Percentiles rank a stretch among this genome's conserved stretches.
Conservation (phyloP, 2,797 vertebrate genomes). For the Rhynchotus rufescens region DNA sequence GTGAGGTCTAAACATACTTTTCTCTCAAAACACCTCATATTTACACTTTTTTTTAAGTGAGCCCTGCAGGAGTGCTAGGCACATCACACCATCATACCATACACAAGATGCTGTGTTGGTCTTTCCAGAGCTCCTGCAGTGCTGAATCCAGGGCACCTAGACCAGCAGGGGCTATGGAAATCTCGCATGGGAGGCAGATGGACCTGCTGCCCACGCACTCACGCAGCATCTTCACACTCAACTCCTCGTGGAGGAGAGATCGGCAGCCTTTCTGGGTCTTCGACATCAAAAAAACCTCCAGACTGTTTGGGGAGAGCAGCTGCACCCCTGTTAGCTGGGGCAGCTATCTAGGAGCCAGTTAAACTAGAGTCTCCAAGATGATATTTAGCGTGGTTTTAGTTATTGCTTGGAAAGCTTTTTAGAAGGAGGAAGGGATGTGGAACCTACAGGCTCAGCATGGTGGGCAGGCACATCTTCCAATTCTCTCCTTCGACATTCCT, state of each 20-base stretch:
- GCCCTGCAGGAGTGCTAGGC: not conserved
- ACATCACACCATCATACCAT: no score
- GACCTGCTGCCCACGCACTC: not conserved
- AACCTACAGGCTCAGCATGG: accelerated
- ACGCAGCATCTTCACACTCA: not conserved
- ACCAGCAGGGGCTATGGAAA: not conserved
- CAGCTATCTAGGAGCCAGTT: not conserved
- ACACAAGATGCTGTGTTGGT: not conserved
- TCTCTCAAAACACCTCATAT: not conserved
- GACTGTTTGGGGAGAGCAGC: not conserved
- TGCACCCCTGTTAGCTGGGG: not conserved
- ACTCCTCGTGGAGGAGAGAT: no score
- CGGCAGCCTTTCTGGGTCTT: no score
- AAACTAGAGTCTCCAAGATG: not conserved
- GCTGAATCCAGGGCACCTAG: no score
- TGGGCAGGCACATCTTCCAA: not conserved
- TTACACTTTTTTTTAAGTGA: not conserved
- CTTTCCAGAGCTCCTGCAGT: no score
- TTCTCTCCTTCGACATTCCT: not conserved
- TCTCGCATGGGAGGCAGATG: accelerated
- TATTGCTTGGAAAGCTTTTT: not conserved
- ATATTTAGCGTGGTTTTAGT: not conserved
- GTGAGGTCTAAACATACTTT: not conserved
- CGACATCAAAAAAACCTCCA: not conserved
- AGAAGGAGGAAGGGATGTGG: not conserved